These are phyloP conservation scores for Geotrupes spiniger DNA, from an alignment of 2,888 invertebrate genomes.

Conservation along the genomic window DNA sequence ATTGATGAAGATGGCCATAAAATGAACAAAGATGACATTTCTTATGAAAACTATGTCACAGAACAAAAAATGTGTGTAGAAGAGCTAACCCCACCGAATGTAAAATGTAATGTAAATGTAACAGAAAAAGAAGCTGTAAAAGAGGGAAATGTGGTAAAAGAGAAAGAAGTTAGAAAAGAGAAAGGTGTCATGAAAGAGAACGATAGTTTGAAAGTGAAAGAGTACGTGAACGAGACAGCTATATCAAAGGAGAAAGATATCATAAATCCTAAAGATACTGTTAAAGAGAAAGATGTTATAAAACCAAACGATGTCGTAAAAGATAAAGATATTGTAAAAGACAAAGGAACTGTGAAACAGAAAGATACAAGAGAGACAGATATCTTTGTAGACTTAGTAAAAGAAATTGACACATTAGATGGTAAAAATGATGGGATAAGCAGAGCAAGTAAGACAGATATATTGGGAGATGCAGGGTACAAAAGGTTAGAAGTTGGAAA, in stretches of 20 bases:
- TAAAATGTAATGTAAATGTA: not conserved
- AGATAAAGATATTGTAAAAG: constrained; percentile 11
- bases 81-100: no score
- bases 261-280: constrained; percentile 9
- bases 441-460: not conserved
- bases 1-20: no score
- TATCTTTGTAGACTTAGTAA: no score
- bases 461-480: not conserved
- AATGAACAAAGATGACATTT: no score
- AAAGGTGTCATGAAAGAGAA: constrained; percentile 11
- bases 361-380: constrained; percentile 15
- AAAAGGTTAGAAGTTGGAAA: not conserved
- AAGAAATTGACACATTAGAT: no score
- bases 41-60: not conserved
- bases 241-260: constrained; percentile 11
- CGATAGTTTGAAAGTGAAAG: constrained; percentile 10
- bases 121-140: not conserved
- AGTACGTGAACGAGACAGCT: constrained; percentile 1
- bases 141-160: not conserved
- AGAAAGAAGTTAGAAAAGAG: not conserved
- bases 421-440: no score
- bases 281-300: constrained; percentile 3
- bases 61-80: not conserved
- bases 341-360: constrained; percentile 7
- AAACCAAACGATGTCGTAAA: constrained; percentile 7